Conservation (phyloP, 1,140 invertebrate genomes). For the Sweltsa coloradensis region DNA sequence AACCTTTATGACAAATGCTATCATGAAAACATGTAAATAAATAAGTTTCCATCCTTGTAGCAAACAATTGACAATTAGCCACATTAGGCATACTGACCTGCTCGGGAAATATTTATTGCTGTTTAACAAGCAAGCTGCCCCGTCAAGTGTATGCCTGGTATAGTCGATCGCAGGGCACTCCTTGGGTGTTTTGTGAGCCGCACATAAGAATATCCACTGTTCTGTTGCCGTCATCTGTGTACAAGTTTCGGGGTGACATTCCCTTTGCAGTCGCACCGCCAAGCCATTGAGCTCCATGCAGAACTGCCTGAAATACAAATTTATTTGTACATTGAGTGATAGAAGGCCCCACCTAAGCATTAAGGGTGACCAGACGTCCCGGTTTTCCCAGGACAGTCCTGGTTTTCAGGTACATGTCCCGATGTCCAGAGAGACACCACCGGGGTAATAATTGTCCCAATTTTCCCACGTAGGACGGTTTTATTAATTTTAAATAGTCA, state of each 20-base stretch:
- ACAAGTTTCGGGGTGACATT: conserved; percentile 93
- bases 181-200: conserved; percentile 98
- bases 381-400: too few species aligned
- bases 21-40: too few species aligned
- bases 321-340: too few species aligned
- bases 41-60: too few species aligned
- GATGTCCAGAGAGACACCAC: too few species aligned
- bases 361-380: background rate
- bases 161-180: conserved; percentile 99
- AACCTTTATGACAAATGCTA: too few species aligned
- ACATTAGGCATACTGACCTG: conserved; percentile 66
- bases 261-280: conserved; percentile 82
- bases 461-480: too few species aligned
- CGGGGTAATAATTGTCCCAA: background rate
- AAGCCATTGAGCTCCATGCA: conserved; percentile 98
- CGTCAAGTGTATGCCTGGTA: conserved; percentile 97
- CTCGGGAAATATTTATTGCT: conserved; percentile 99
- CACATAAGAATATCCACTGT: conserved; percentile 99
- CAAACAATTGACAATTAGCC: too few species aligned
- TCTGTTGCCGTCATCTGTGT: conserved; percentile 99
- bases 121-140: conserved; percentile 95
- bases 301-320: conserved; percentile 64
- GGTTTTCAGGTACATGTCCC: too few species aligned
- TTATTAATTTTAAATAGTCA: too few species aligned
- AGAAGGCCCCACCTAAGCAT: too few species aligned